Evolutionary conservation across 1,140 invertebrate genomes (phyloP).

Genomic region (Diachasmimorpha longicaudata): DNA sequence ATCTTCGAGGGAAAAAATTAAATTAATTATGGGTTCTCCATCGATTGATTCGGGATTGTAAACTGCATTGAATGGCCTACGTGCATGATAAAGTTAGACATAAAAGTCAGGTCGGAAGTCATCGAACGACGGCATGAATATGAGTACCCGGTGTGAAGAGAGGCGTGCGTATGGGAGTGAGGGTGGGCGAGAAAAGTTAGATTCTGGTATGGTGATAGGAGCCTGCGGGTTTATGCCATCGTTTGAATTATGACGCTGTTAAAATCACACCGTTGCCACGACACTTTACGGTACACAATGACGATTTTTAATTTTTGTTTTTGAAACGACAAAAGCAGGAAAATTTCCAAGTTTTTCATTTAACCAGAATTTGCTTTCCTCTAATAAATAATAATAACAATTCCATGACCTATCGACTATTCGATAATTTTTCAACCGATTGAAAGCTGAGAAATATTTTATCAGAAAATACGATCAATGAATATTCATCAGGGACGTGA

Average conservation of each 20-base stretch:
- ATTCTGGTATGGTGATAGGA: constrained; percentile 13
- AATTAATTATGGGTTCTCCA: too few species aligned
- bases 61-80: neutral
- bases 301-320: neutral
- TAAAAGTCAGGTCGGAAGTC: neutral
- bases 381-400: too few species aligned
- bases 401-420: too few species aligned
- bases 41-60: neutral
- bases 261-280: constrained; percentile 31
- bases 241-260: constrained; percentile 36
- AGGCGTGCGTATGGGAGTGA: neutral
- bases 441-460: too few species aligned
- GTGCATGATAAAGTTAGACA: neutral
- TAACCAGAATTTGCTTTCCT: too few species aligned
- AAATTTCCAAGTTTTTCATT: too few species aligned
- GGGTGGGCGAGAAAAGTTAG: neutral
- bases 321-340: neutral
- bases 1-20: neutral
- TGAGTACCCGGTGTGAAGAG: neutral
- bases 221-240: constrained; percentile 16
- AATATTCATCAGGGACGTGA: too few species aligned
- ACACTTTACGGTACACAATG: constrained; percentile 10
- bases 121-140: neutral
- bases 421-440: too few species aligned
- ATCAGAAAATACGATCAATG: too few species aligned